Conservation (phyloP, 2,888 invertebrate genomes). For the Platerodrilus igneus region DNA sequence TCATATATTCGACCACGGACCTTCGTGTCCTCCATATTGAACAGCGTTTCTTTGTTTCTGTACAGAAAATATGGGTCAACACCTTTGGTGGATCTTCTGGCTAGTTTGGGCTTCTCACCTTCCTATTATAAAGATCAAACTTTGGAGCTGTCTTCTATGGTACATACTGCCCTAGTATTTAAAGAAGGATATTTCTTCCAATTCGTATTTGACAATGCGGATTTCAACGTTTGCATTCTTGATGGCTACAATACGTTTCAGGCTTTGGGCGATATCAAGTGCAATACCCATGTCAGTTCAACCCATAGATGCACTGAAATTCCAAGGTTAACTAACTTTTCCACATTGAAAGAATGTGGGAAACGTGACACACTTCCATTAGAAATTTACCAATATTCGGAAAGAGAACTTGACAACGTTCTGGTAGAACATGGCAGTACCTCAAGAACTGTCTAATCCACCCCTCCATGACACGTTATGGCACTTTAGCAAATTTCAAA, state of each 20-base stretch:
- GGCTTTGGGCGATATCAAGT: conserved; percentile 22
- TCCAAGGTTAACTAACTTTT: conserved; percentile 5
- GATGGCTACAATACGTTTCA: conserved; percentile 19
- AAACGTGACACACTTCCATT: conserved; percentile 9
- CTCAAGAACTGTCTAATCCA: not conserved
- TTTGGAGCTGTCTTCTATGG: too few species aligned
- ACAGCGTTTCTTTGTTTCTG: too few species aligned
- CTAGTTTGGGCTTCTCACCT: too few species aligned
- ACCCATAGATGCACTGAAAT: not conserved
- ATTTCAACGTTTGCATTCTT: conserved; percentile 18
- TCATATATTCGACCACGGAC: too few species aligned
- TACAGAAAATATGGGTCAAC: too few species aligned
- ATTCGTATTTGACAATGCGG: conserved; percentile 22
- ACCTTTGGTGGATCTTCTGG: too few species aligned
- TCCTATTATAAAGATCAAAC: too few species aligned
- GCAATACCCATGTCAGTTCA: conserved; percentile 13
- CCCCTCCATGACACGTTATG: not conserved
- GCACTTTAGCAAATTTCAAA: not conserved
- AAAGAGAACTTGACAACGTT: conserved; percentile 5
- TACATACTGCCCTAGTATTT: too few species aligned
- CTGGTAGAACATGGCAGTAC: not conserved
- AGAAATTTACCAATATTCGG: conserved; percentile 26
- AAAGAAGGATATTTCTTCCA: too few species aligned
- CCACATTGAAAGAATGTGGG: conserved; percentile 5
- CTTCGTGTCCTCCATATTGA: too few species aligned